Conservation (phyloP, 2,113 vertebrate species). For the Stegastes partitus region DNA sequence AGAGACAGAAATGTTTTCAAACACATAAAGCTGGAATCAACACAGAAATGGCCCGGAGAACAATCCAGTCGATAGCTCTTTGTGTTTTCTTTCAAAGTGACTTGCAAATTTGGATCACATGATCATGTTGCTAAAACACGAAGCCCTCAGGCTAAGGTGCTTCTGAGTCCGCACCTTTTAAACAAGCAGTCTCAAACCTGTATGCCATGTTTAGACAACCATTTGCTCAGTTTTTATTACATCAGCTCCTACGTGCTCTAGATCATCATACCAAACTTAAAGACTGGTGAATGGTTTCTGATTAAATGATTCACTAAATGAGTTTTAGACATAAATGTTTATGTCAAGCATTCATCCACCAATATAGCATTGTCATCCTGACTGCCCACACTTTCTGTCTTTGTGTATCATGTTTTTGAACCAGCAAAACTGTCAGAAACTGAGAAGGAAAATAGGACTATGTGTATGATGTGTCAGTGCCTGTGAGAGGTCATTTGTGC, state of each 20-base stretch:
- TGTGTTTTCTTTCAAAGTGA: constrained; percentile 57
- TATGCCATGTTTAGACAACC: constrained; percentile 25
- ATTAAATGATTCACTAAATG: background rate
- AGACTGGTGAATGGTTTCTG: background rate
- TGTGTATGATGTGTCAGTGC: background rate
- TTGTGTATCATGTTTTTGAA: background rate
- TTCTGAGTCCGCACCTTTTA: constrained; percentile 56
- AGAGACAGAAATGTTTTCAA: background rate
- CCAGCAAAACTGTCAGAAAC: too few relatives aligned
- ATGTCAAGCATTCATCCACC: background rate
- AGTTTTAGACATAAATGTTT: background rate
- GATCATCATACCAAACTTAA: background rate
- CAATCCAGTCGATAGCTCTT: background rate
- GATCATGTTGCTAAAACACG: constrained; percentile 6
- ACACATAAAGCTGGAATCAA: background rate
- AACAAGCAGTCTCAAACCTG: constrained; percentile 39
- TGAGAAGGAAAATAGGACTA: background rate
- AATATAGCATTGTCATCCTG: background rate
- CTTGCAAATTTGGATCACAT: constrained; percentile 70
- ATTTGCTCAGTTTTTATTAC: constrained; percentile 15
- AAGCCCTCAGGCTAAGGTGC: background rate
- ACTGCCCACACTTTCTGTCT: background rate
- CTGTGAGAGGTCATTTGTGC: background rate
- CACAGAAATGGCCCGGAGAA: background rate
- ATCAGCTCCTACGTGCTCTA: background rate